phyloP scores from a whole-genome alignment of 2,113 vertebrate species.

The Antennarius striatus region DNA sequence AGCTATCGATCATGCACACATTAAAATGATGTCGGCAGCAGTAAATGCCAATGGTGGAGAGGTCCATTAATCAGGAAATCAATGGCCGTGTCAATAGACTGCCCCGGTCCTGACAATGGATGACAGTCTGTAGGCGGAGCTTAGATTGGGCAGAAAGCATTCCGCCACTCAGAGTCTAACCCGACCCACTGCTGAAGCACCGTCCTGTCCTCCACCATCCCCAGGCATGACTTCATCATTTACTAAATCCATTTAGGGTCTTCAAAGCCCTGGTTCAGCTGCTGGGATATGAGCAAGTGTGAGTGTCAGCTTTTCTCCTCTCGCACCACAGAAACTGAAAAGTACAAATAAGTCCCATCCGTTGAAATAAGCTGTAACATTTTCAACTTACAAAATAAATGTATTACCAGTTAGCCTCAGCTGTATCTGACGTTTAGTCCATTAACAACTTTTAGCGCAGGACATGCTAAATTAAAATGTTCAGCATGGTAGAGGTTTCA shows the following conservation, averaged over 20 bases:
- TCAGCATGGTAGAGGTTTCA: no score
- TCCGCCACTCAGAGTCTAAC: not conserved
- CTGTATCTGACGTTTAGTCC: no score
- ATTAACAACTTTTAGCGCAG: no score
- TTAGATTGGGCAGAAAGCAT: constrained; percentile 61
- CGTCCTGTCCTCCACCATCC: constrained; percentile 39
- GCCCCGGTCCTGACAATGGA: constrained; percentile 78
- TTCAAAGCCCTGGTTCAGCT: constrained; percentile 25
- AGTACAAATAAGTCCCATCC: no score
- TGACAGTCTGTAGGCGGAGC: constrained; percentile 69
- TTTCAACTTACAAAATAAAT: no score
- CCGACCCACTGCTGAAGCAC: constrained; percentile 37
- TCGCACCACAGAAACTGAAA: constrained; percentile 1
- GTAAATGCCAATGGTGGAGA: constrained; percentile 83
- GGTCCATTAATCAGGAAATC: constrained; percentile 93
- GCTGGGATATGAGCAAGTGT: constrained; percentile 29
- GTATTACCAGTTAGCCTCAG: no score
- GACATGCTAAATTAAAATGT: no score
- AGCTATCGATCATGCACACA: constrained; percentile 88
- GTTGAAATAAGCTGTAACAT: no score
- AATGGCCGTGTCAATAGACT: constrained; percentile 82
- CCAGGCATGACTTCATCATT: constrained; percentile 56
- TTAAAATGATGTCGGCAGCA: constrained; percentile 89
- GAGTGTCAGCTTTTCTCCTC: constrained; percentile 36
- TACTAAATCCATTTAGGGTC: constrained; percentile 57